Evolutionary conservation across 2,888 invertebrate genomes (phyloP).

Genomic region (Trachelus iudaicus): DNA sequence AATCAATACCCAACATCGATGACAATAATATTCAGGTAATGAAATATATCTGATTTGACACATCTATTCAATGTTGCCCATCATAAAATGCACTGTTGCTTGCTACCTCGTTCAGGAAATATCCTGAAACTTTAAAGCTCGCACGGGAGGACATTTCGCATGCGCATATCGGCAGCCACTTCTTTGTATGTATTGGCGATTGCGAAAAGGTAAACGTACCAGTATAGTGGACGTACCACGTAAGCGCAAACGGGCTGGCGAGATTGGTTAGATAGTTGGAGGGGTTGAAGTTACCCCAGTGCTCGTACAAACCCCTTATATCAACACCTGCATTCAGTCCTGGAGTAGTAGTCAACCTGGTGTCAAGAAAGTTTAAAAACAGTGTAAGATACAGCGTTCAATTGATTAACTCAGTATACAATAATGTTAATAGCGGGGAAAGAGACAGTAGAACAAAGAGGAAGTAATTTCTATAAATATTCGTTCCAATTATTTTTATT

Average conservation of each 20-base stretch:
- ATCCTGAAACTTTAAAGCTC: neutral
- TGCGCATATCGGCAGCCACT: neutral
- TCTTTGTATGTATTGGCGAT: neutral
- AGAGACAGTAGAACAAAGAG: neutral
- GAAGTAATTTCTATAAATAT: neutral
- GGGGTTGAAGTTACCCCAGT: slow-evolving; percentile 34
- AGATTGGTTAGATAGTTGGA: slow-evolving; percentile 16
- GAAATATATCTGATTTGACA: neutral
- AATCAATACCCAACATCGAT: neutral
- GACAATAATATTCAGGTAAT: neutral
- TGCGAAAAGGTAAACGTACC: slow-evolving; percentile 15
- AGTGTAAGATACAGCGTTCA: slow-evolving; percentile 15
- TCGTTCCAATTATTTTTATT: neutral
- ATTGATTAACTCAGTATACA: neutral
- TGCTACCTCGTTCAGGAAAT: neutral
- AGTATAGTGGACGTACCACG: slow-evolving; percentile 6
- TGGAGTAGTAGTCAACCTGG: slow-evolving; percentile 24
- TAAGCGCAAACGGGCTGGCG: slow-evolving; percentile 21
- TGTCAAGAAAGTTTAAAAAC: neutral
- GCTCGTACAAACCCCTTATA: slow-evolving; percentile 23
- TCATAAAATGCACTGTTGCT: neutral
- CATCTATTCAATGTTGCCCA: neutral
- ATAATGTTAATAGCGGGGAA: neutral
- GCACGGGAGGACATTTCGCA: neutral
- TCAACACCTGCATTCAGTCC: slow-evolving; percentile 35